Evolutionary conservation across 2,888 invertebrate species (phyloP), one percentile per base, ranked within the genome.

Genomic region (Notodonta ziczac): DNA sequence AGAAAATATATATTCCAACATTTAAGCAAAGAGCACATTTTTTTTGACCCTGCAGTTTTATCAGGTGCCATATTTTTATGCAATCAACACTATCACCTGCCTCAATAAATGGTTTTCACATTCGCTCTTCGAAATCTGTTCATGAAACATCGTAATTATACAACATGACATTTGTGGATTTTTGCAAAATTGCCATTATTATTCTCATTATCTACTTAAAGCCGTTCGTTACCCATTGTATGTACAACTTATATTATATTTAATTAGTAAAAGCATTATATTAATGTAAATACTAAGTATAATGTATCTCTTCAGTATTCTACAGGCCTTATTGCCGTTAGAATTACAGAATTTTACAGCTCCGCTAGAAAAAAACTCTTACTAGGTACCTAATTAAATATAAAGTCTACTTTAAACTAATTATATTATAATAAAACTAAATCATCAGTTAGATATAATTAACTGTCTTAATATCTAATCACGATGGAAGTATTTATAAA

Each of bases 11-110:
- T 60, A 60, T 62, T 65, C 13, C 63, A 57, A 61, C 62, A 73
- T 68, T 66, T 60, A 54, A 55, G 62, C 55, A 66, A 59, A 61
- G 63, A 66, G 62, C 61, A 61, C 35, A 57, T 62, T 46, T 32
- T 58, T 16, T 48, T 56, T 56, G 39, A 62, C 40, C 58, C 57
- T 57, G 46, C 60, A 54, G 39, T 57, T 59, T 44, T 67, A 65
- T 66, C 44, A 66, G 72, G 74, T 73, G 75, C 72, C 62, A 59
- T 66, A 50, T 72, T 66, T 53, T 78, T 82, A 84, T 84, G 82
- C 83, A 85, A 86, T 84, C 83, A 82, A 84, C 83, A 84, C 61
- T 79, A 76, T 84, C 86, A 85, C 85, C 84, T 85, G 85, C 81
- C 84, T 84, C 79, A 72, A 76, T 72, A 73, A 69, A 70, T 74